Percentiles rank a stretch among this genome's conserved stretches.
Evolutionary conservation across 2,797 vertebrate species (phyloP).

Genomic region (Lacerta agilis): DNA sequence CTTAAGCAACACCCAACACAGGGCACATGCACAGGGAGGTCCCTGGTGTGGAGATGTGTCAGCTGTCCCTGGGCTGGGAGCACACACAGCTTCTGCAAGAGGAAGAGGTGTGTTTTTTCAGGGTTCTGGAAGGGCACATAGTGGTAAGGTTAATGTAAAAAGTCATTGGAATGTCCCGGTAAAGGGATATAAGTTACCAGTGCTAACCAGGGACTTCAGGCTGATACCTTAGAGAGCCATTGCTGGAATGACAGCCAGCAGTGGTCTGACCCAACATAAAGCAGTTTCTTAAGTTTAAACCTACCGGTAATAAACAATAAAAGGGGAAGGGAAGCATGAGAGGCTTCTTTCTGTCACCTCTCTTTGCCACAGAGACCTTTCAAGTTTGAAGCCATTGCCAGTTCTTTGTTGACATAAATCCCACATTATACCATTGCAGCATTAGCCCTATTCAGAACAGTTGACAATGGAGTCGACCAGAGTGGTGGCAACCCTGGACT

Average conservation of each 20-base stretch:
- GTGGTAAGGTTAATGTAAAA: no score
- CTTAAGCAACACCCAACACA: not conserved
- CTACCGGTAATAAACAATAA: not conserved
- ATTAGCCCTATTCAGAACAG: not conserved
- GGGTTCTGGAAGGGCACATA: no score
- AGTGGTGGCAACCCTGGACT: no score
- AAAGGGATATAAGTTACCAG: not conserved
- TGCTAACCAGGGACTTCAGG: not conserved
- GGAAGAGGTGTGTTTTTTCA: no score
- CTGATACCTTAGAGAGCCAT: no score
- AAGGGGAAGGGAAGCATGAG: not conserved
- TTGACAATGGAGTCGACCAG: no score
- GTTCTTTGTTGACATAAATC: not conserved
- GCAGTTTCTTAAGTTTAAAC: not conserved
- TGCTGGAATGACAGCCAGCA: not conserved
- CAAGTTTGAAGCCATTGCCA: not conserved
- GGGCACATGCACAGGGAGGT: not conserved
- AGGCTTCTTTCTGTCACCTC: not conserved
- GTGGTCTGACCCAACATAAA: not conserved
- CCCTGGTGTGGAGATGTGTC: not conserved
- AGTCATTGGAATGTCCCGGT: no score
- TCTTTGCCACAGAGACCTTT: not conserved
- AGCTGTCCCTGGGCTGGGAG: no score
- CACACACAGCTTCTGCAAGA: no score
- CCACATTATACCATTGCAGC: not conserved